Evolutionary conservation across 1,140 invertebrate species (phyloP).

Genomic region (Drosophila funebris): DNA sequence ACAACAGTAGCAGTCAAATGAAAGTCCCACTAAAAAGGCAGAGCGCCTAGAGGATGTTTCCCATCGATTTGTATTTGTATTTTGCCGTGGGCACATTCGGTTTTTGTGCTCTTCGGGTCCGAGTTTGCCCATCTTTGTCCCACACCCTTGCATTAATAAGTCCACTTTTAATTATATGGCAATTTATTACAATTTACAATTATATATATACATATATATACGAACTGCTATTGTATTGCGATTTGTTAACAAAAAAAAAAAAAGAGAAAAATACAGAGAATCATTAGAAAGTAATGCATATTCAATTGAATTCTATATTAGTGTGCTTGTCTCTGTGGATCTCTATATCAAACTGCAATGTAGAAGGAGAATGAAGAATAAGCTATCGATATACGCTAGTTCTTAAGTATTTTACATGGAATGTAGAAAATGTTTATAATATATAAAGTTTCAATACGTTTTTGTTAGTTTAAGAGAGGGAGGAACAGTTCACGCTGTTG

Average conservation of each 20-base stretch:
- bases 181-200: slow-evolving; percentile 69
- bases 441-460: no score
- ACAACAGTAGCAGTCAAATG: background rate
- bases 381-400: no score
- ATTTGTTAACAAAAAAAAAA: slow-evolving; percentile 45
- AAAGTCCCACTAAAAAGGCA: background rate
- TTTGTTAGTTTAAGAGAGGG: no score
- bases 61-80: slow-evolving; percentile 45
- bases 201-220: slow-evolving; percentile 43
- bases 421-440: no score
- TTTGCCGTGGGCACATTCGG: background rate
- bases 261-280: slow-evolving; percentile 13
- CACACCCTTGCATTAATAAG: slow-evolving; percentile 40
- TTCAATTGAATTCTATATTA: no score
- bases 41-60: background rate
- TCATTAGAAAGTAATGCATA: background rate
- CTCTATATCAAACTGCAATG: no score
- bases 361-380: no score
- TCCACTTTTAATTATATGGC: slow-evolving; percentile 60
- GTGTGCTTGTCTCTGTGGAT: background rate
- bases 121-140: slow-evolving; percentile 12
- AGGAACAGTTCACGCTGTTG: no score
- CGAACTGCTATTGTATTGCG: slow-evolving; percentile 59
- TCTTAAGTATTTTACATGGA: no score
- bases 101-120: background rate